Conservation (phyloP, 2,888 invertebrate genomes). For the Zaprionus lineosus region DNA sequence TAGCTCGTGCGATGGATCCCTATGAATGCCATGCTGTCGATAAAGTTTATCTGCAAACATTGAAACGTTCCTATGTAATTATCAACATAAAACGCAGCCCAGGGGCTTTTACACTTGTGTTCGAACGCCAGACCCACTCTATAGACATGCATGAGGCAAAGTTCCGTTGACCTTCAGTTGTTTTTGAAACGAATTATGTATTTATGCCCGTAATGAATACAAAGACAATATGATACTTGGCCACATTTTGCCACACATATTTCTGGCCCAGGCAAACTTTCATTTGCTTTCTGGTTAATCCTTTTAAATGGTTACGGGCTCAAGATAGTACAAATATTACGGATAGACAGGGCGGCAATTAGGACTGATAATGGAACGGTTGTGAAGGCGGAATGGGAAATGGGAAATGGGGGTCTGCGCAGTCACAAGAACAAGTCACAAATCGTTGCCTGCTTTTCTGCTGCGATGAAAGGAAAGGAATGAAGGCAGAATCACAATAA, state of each 20-base stretch:
- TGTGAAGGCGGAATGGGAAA: not conserved
- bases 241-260: too few relatives aligned
- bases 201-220: too few relatives aligned
- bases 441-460: slow-evolving; percentile 46
- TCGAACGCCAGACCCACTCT: not conserved
- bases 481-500: not conserved
- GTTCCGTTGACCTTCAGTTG: too few relatives aligned
- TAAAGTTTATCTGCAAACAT: slow-evolving; percentile 88
- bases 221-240: too few relatives aligned
- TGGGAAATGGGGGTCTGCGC: not conserved
- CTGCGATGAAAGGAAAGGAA: slow-evolving; percentile 13
- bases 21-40: slow-evolving; percentile 89
- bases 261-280: too few relatives aligned
- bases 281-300: too few relatives aligned
- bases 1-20: slow-evolving; percentile 92
- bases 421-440: slow-evolving; percentile 3
- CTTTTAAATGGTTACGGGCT: too few relatives aligned
- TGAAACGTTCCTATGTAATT: slow-evolving; percentile 6
- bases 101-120: not conserved
- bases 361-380: slow-evolving; percentile 7
- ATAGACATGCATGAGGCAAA: not conserved
- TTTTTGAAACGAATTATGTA: too few relatives aligned
- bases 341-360: slow-evolving; percentile 12
- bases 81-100: slow-evolving; percentile 8
- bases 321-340: slow-evolving; percentile 11